A percentile compares a stretch with the other conserved stretches of the same genome.
Evolutionary conservation across 2,888 invertebrate genomes (phyloP).

Genomic region (Escarpia spicata): DNA sequence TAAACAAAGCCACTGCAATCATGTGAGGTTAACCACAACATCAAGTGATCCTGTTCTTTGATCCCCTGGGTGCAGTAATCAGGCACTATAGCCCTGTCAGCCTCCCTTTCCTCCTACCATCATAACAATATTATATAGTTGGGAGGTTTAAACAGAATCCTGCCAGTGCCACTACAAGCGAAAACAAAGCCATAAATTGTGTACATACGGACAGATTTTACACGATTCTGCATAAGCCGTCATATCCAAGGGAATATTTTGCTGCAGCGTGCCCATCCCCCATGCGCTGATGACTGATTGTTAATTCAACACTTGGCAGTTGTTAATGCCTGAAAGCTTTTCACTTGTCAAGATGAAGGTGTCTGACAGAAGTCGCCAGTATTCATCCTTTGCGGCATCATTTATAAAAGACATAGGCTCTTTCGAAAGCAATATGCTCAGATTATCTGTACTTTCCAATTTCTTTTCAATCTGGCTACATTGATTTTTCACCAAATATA

Average conservation of each 20-base stretch:
- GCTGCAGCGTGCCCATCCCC: not conserved
- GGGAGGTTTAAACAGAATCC: not conserved
- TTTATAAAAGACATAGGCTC: not conserved
- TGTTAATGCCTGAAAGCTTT: not conserved
- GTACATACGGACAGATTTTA: not conserved
- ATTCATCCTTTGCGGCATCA: not conserved
- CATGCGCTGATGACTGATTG: not conserved
- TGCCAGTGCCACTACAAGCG: not conserved
- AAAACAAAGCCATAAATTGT: constrained; percentile 6
- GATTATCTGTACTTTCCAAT: not conserved
- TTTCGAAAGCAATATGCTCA: not conserved
- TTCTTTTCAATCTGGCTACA: not conserved
- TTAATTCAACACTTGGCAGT: not conserved
- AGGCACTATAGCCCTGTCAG: not conserved
- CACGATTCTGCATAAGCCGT: not conserved
- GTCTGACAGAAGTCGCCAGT: not conserved
- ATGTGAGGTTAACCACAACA: not conserved
- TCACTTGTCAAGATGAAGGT: not conserved
- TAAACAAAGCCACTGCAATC: not conserved
- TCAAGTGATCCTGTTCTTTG: not conserved
- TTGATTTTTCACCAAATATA: not conserved
- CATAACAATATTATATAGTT: not conserved
- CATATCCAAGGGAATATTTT: not conserved
- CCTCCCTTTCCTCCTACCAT: not conserved
- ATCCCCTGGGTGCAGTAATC: not conserved